Evolutionary conservation across 2,113 vertebrate genomes (phyloP), one percentile per base, ranked within the genome.

Genomic region (Mohoua ochrocephala): DNA sequence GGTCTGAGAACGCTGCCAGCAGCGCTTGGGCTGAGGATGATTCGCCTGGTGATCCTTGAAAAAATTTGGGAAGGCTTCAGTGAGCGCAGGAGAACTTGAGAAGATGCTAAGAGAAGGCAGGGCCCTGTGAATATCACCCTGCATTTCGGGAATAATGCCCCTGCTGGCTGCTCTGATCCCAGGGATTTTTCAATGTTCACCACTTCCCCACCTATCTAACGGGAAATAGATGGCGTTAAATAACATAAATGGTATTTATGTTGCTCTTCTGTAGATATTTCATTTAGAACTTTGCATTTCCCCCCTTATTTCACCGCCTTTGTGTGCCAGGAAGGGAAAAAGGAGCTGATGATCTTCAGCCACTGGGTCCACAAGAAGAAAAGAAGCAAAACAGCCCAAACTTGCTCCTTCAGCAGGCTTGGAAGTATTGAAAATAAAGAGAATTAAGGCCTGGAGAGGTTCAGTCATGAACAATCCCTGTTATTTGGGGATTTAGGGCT

Each of bases 171-270:
- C 47, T 67, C 16, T 23, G 13, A 33, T 78, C 47, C 39, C 27
- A 37, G 49, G 42, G n/a, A 15, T 53, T 67, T 74, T n/a, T n/a
- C n/a, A n/a, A n/a, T n/a, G n/a, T n/a, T n/a, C n/a, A n/a, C n/a
- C n/a, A n/a, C n/a, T n/a, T n/a, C 5, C 6, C 10, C 42, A 28
- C 13, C 15, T 61, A 1, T 30, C 19, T 44, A 35, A 27, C 18
- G 9, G 13, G 6, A 41, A 44, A 12, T 4, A 8, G 3, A 9
- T 30, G 0, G 0, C 7, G 23, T 27, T 35, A 9, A 35, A 13
- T 7, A 56, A 26, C 3, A 13, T 5, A 24, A 47, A 21, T 11
- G 35, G 35, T 15, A 3, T 23, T 73, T 26, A 6, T 0, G 10
- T 28, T 47, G 42, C n/a, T 73, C 17, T 21, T 50, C 44, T 37